These are phyloP conservation scores for Schizopygopsis pylzovi DNA, from an alignment of 2,797 vertebrate species.

Conservation along the genomic window DNA sequence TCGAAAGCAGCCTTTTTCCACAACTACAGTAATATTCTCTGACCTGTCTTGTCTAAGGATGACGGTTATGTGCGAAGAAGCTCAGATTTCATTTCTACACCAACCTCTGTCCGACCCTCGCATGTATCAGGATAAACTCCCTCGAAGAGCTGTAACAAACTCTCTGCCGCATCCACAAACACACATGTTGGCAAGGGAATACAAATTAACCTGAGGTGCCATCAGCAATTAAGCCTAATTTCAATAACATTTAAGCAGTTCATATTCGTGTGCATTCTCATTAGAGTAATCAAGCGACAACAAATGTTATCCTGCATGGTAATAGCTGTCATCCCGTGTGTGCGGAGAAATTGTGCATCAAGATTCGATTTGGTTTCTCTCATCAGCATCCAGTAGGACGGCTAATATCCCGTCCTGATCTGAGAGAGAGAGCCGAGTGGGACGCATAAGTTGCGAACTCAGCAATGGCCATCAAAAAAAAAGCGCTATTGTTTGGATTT, in stretches of 20 bases:
- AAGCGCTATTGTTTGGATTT: conserved; percentile 68
- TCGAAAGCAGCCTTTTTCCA: conserved; percentile 64
- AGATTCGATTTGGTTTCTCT: conserved; percentile 75
- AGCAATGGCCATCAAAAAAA: conserved; percentile 67
- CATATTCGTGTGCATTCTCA: conserved; percentile 78
- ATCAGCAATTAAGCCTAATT: conserved; percentile 85
- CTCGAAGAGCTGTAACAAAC: conserved; percentile 60
- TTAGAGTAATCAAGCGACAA: conserved; percentile 84
- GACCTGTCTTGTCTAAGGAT: conserved; percentile 28
- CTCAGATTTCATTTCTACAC: conserved; percentile 24
- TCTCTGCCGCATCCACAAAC: conserved; percentile 66
- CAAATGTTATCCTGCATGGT: conserved; percentile 83
- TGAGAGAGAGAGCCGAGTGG: conserved; percentile 63
- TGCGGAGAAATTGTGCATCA: conserved; percentile 72
- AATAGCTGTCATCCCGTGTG: conserved; percentile 74
- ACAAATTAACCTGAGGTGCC: conserved; percentile 84
- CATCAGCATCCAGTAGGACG: conserved; percentile 60
- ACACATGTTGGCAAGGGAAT: conserved; percentile 75
- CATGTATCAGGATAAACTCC: conserved; percentile 41
- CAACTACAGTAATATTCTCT: conserved; percentile 52
- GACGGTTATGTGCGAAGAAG: conserved; percentile 4
- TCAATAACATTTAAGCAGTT: conserved; percentile 83
- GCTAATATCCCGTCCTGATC: conserved; percentile 65
- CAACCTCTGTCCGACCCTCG: conserved; percentile 26
- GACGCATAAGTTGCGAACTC: conserved; percentile 62